Conservation (phyloP, 2,113 vertebrate species). For the Odobenus rosmarus region DNA sequence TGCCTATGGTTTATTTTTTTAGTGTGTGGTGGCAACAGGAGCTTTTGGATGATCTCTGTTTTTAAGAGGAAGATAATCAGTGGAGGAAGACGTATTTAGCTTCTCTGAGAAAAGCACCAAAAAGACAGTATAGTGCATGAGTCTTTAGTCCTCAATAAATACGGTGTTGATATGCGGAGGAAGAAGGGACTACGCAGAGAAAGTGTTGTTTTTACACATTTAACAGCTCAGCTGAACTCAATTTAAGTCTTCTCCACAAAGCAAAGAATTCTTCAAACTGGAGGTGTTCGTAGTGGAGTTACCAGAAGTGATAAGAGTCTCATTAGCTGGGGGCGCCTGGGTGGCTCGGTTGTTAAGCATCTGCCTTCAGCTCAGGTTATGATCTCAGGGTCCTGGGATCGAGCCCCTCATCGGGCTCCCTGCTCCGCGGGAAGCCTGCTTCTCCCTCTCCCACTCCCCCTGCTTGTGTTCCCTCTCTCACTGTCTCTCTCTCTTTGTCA, state of each 20-base stretch:
- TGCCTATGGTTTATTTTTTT: background rate
- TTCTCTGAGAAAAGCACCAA: background rate
- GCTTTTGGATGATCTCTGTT: slow-evolving; percentile 7
- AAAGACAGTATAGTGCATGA: background rate
- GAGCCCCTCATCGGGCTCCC: too few relatives aligned
- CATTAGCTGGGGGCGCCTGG: background rate
- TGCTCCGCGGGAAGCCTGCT: too few relatives aligned
- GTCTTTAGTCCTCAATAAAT: background rate
- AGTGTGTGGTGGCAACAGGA: background rate
- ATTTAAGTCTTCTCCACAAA: background rate
- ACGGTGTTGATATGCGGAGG: background rate
- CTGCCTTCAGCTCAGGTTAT: too few relatives aligned
- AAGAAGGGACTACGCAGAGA: background rate
- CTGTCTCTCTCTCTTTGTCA: too few relatives aligned
- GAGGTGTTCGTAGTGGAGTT: background rate
- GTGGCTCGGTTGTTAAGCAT: too few relatives aligned
- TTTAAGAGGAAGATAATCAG: background rate
- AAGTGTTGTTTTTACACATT: background rate
- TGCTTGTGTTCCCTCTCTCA: too few relatives aligned
- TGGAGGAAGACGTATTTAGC: background rate
- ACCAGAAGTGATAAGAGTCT: background rate
- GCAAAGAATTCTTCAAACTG: background rate
- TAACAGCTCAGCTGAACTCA: background rate
- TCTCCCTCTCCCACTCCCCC: too few relatives aligned
- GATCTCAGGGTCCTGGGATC: too few relatives aligned